Percentiles rank a stretch among this genome's conserved stretches.
phyloP scores from a whole-genome alignment of 2,888 invertebrate genomes.

The Leptogaster cylindrica region DNA sequence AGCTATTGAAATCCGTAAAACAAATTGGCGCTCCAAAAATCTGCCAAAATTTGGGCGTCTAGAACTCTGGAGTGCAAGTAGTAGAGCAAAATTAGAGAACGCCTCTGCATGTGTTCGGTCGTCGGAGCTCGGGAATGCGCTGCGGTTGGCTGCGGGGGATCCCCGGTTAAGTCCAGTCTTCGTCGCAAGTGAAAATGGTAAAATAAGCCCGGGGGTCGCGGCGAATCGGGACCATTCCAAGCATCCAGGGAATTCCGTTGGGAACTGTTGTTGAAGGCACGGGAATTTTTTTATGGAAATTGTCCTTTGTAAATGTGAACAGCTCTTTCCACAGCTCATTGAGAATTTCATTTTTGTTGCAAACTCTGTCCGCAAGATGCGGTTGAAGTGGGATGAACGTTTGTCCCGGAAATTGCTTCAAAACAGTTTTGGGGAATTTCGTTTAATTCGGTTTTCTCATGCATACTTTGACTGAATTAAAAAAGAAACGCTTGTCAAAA shows the following conservation, averaged over 20 bases:
- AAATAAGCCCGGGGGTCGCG: conserved; percentile 2
- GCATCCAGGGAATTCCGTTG: conserved; percentile 7
- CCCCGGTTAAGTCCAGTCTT: conserved; percentile 1
- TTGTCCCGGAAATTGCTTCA: neutral
- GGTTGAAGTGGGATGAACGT: conserved; percentile 3
- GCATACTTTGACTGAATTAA: no score
- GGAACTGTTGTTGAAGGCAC: conserved; percentile 1
- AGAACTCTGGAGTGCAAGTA: no score
- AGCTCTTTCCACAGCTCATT: conserved; percentile 5
- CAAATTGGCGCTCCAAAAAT: no score
- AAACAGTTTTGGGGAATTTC: neutral
- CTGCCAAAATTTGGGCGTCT: no score
- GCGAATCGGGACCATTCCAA: neutral
- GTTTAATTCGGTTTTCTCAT: no score
- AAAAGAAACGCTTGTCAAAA: no score
- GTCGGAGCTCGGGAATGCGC: conserved; percentile 1
- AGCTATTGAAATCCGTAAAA: no score
- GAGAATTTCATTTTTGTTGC: conserved; percentile 21
- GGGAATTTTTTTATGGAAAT: conserved; percentile 5
- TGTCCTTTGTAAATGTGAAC: conserved; percentile 29
- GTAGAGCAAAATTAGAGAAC: conserved; percentile 3
- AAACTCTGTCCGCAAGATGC: neutral
- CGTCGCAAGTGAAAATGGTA: conserved; percentile 4
- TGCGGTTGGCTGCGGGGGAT: conserved; percentile 10
- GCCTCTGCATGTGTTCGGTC: conserved; percentile 7